Base-by-base conservation (phyloP, 1,140 invertebrate genomes). In the Heliconius himera region DNA sequence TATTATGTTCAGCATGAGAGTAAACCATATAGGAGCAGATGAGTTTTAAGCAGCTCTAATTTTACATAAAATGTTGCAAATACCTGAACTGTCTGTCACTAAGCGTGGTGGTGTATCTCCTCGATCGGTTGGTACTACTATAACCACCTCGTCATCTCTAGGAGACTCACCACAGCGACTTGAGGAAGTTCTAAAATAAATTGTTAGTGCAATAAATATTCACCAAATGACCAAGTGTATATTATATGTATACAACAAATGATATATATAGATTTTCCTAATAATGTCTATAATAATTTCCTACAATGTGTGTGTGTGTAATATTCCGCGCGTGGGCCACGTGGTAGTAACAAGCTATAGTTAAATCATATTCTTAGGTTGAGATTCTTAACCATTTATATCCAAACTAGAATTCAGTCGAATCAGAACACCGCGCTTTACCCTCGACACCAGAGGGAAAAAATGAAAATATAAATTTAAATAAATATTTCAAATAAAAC, bases 91-190 rank as follows among this genome's bases (percentile, higher is more conserved):
- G 87, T 95, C 95, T 3, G 95, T 95, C 49, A 86, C 89, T 36
- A 94, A 89, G 18, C 93, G 90, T 22, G 94, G 94, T 41, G 89
- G 91, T 49, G 91, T 94, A 81, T 95, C 95, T 72, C 94, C 90
- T n/a, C 93, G 90, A 79, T 95, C 95, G 41, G 95, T 93, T 84
- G 96, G 96, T 82, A 96, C 95, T 83, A 96, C 95, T 88, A 96
- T 96, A 60, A 96, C 95, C 81, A 96, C 95, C 89, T 96, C 95
- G 83, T 95, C 95, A 81, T 95, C 95, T 81, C 94, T 93, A 6
- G 93, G 90, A 76, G 93, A 91, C 81, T 88, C 90, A 85, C 94
- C 92, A 89, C 95, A 95, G 80, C 95, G 94, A 85, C 95, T 94
- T 74, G 95, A 94, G 82, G 95, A 95, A 81, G 95, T 96, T 91